Base-by-base conservation (phyloP, 2,797 vertebrate species). In the Apodemus agrarius region DNA sequence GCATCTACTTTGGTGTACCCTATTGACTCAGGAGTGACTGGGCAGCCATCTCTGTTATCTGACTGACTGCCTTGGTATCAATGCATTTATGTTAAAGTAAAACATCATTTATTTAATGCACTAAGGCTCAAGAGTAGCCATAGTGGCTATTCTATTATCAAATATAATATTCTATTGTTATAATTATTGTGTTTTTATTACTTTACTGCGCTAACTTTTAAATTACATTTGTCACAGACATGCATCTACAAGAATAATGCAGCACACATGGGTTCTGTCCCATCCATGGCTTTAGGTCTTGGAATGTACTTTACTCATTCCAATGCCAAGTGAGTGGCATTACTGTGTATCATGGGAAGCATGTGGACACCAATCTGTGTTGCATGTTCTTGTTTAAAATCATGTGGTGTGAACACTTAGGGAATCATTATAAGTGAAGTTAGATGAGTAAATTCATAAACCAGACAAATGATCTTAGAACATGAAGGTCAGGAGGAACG, bases 401-500 rank as follows among this genome's bases (percentile, higher is more conserved):
- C 57, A 94, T 16, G 37, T 49, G 57, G 88, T 86, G 17, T 1
- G 13, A 78, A 54, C 75, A 69, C 91, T 57, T 95, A 95, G 90
- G 49, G 31, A 74, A 81, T 37, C 76, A 91, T 94, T 59, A 90
- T 3, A 88, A 92, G 95, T 63, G 6, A 76, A 80, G 4, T 65
- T 87, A 54, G 79, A 89, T 86, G 90, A 97, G 26, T 90, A 96
- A 78, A 5, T 34, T 83, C 89, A 91, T 21, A 89, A 67, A 63
- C 37, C 49, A 40, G 96, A 49, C 8, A 94, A 84, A 97, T 0
- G 87, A 52, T 82, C 61, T 89, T 92, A 93, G 91, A 93, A 65
- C 92, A 31, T 93, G 29, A 96, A 97, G 63, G 61, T 57, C 90
- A 7, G 87, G 24, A 75, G 37, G 85, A 82, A 63, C n/a, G 72